Percentiles rank a stretch among this genome's conserved stretches.
Evolutionary conservation across 2,113 vertebrate genomes (phyloP).

Genomic region (Pedionomus torquatus): DNA sequence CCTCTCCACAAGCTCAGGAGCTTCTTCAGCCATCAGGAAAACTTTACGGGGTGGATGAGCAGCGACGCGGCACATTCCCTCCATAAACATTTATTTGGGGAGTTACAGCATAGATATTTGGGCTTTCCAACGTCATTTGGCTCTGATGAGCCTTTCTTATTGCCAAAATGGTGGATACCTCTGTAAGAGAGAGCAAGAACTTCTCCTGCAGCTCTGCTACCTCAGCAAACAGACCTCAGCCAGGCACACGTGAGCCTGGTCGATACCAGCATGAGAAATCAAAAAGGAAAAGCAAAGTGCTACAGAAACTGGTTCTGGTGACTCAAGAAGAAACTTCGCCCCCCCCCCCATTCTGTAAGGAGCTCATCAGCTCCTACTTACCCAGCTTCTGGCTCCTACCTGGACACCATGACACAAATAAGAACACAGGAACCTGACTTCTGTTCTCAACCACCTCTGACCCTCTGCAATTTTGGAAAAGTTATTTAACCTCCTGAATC

Average conservation of each 20-base stretch:
- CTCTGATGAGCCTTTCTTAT: neutral
- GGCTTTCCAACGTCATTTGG: neutral
- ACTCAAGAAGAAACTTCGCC: neutral
- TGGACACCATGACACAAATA: neutral
- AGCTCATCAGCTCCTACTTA: neutral
- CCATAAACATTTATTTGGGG: constrained; percentile 1
- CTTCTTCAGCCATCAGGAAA: neutral
- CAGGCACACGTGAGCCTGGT: neutral
- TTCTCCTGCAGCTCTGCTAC: neutral
- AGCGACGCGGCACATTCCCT: neutral
- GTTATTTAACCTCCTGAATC: neutral
- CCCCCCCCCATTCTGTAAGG: neutral
- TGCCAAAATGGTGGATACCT: neutral
- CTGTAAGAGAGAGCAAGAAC: neutral
- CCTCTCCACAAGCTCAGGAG: neutral
- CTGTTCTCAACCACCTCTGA: neutral
- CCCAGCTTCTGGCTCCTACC: neutral
- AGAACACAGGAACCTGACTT: neutral
- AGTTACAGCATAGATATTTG: neutral
- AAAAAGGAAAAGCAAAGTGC: neutral
- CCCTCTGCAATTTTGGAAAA: neutral
- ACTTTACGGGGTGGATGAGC: neutral
- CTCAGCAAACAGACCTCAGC: neutral
- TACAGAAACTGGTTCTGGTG: neutral
- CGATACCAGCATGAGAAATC: neutral